Evolutionary conservation across 1,140 invertebrate genomes (phyloP).

Genomic region (Euschistus heros): DNA sequence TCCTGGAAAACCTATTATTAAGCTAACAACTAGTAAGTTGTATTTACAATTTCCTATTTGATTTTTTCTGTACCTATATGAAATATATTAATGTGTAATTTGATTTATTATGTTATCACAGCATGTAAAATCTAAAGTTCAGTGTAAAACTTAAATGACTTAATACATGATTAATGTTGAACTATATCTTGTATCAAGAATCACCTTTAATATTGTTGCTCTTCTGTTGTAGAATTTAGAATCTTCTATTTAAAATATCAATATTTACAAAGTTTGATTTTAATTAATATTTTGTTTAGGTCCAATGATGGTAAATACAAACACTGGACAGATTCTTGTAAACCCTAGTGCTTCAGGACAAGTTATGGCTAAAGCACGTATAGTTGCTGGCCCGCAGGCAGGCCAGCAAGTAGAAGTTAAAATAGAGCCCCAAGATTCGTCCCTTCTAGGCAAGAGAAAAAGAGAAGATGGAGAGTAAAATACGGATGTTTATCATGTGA

Average conservation of each 20-base stretch:
- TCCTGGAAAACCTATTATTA: slow-evolving; percentile 56
- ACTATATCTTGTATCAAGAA: no score
- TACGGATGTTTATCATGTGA: not conserved
- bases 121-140: no score
- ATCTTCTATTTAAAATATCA: no score
- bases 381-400: not conserved
- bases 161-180: no score
- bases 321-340: not conserved
- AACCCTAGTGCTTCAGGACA: not conserved
- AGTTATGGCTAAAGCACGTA: slow-evolving; percentile 17
- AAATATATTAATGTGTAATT: not conserved
- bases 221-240: no score
- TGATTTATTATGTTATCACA: not conserved
- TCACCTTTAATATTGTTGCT: no score
- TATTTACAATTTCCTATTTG: not conserved
- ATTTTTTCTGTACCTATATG: not conserved
- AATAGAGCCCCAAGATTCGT: slow-evolving; percentile 23
- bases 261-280: no score
- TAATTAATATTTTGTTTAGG: not conserved
- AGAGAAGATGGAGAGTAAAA: slow-evolving; percentile 21
- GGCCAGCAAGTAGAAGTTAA: slow-evolving; percentile 21
- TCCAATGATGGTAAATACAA: slow-evolving; percentile 9
- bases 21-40: slow-evolving; percentile 39
- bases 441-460: slow-evolving; percentile 19
- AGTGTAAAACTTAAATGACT: no score